Percentiles rank a stretch among this genome's conserved stretches.
Evolutionary conservation across 2,797 vertebrate species (phyloP).

Genomic region (Argentina silus): DNA sequence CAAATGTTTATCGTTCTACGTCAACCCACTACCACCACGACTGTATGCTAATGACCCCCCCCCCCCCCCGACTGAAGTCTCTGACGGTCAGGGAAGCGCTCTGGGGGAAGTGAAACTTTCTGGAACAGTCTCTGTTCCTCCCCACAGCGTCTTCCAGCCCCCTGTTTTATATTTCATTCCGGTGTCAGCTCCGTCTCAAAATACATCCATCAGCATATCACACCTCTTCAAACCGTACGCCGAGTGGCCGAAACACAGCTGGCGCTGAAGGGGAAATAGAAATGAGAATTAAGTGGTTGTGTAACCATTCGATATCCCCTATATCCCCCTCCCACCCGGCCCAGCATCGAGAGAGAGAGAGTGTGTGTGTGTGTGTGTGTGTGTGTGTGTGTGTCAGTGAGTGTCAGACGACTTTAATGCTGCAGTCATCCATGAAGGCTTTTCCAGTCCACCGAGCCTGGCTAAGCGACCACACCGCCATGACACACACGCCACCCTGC

Average conservation of each 20-base stretch:
- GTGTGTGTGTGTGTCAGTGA: no score
- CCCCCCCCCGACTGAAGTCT: background rate
- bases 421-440: background rate
- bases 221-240: background rate
- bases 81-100: background rate
- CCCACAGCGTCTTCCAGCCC: background rate
- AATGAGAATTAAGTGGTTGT: no score
- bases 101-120: background rate
- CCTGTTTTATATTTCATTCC: background rate
- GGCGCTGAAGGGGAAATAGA: background rate
- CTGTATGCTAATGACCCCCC: no score
- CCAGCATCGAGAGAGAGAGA: background rate
- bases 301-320: background rate
- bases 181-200: background rate
- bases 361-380: background rate
- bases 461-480: background rate
- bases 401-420: no score
- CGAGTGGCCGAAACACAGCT: background rate
- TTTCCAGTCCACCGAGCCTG: constrained; percentile 6
- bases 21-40: no score
- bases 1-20: no score
- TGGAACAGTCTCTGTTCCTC: background rate
- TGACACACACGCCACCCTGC: background rate
- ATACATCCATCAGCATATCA: background rate
- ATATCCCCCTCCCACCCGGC: background rate